Conservation (phyloP, 2,888 invertebrate species). For the Sepiola atlantica region DNA sequence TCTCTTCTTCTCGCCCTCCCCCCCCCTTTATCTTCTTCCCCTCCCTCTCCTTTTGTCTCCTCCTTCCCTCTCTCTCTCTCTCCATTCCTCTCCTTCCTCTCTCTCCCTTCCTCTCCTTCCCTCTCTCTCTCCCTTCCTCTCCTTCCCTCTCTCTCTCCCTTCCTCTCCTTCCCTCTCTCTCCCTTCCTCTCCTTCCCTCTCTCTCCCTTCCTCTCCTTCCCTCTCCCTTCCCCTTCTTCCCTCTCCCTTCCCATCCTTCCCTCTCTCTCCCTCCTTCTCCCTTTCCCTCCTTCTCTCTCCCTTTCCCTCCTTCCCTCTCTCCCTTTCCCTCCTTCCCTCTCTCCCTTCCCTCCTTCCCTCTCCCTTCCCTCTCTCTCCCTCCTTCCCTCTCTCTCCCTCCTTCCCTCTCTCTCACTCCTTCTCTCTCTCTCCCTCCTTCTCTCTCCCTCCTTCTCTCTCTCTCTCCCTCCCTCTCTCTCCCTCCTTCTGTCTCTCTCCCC, state of each 20-base stretch:
- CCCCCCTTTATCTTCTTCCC: background rate
- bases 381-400: background rate
- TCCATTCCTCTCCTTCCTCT: background rate
- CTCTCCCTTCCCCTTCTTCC: too few species aligned
- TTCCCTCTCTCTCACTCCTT: background rate
- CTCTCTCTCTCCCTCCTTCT: background rate
- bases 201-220: background rate
- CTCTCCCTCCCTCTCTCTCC: background rate
- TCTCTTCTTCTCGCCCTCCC: background rate
- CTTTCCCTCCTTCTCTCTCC: background rate
- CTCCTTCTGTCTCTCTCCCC: background rate
- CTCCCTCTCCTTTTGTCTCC: background rate
- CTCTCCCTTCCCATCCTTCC: background rate
- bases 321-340: too few species aligned
- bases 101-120: background rate
- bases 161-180: background rate
- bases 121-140: background rate
- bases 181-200: background rate
- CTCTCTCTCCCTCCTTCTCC: background rate
- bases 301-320: too few species aligned
- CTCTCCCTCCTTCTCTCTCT: background rate
- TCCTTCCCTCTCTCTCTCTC: background rate
- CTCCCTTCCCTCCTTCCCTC: too few species aligned
- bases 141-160: background rate
- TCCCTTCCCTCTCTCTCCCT: background rate